phyloP scores from a whole-genome alignment of 92 coral and sea anemone species.

The Micromussa lordhowensis region DNA sequence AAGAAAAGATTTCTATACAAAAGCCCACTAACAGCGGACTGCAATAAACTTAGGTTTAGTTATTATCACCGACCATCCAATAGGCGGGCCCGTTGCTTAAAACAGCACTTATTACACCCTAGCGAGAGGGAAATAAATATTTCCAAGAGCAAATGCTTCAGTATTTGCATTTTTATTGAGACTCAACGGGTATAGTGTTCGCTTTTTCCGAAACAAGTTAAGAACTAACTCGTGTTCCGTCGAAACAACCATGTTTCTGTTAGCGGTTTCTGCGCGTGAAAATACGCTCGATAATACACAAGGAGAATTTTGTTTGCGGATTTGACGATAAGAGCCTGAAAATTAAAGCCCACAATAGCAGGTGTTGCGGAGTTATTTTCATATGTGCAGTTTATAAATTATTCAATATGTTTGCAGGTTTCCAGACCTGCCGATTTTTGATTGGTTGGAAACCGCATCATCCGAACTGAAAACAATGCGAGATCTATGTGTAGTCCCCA shows the following conservation, averaged over 20 bases:
- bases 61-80: constrained; percentile 44
- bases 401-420: constrained; percentile 92
- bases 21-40: constrained; percentile 12
- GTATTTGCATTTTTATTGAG: constrained; percentile 76
- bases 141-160: constrained; percentile 73
- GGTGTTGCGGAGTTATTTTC: constrained; percentile 86
- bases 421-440: constrained; percentile 64
- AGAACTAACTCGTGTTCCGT: background rate
- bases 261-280: background rate
- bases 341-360: constrained; percentile 64
- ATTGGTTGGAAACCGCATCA: constrained; percentile 78
- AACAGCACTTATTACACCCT: constrained; percentile 79
- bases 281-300: background rate
- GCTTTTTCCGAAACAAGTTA: constrained; percentile 18
- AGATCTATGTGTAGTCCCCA: constrained; percentile 81
- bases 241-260: background rate
- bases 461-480: constrained; percentile 90
- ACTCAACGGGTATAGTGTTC: constrained; percentile 30
- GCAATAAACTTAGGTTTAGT: constrained; percentile 36
- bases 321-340: constrained; percentile 66
- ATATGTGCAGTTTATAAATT: constrained; percentile 96
- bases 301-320: constrained; percentile 60
- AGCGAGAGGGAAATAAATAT: constrained; percentile 77
- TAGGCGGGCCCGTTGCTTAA: constrained; percentile 47
- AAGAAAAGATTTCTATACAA: constrained; percentile 39